Evolutionary conservation across 23 tunicate genomes (phyloP), one percentile per base, ranked within the genome.

Genomic region (Botrylloides violaceus): DNA sequence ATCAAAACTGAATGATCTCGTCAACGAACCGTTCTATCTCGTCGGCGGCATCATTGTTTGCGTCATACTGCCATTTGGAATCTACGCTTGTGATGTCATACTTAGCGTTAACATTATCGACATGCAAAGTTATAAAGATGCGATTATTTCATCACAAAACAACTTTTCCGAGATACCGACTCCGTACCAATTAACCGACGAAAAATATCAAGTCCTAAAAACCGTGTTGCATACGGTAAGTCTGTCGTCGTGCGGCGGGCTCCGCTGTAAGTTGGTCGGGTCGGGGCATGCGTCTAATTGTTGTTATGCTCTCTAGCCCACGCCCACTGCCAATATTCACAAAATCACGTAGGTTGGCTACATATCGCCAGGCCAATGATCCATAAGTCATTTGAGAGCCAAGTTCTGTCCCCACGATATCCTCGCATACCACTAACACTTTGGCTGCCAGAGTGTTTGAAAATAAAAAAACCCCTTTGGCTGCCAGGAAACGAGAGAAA

Each of bases 41-140:
- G 25, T 71, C 20, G 29, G 73, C 34, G 85, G 79, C 24, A 64
- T 75, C 58, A 58, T 77, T 36, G 71, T 80, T 15, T 76, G 86
- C 36, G 83, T 92, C 34, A 23, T 92, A 23, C 73, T 84, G 29
- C 92, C 92, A 15, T 85, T 92, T 62, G 71, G 84, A 1, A 73
- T 92, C 26, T 92, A 84, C 64, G 83, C 80, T 31, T 79, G 91
- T 71, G 98, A 92, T 50, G 85, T 84, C 77, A 80, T 84, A n/a
- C 76, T 92, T 55, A 79, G 85, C 22, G 72, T 92, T 3, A 92
- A 92, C 63, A 83, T 84, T 30, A 74, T 84, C 22, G 80, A 80
- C 23, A 57, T 55, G 29, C 31, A 87, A 18, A 70, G 36, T 12
- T 49, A 57, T 18, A 81, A 70, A 38, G 21, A 49, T 7, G 79